phyloP scores from a whole-genome alignment of 2,888 invertebrate genomes.

The Phanerotoma sp. region DNA sequence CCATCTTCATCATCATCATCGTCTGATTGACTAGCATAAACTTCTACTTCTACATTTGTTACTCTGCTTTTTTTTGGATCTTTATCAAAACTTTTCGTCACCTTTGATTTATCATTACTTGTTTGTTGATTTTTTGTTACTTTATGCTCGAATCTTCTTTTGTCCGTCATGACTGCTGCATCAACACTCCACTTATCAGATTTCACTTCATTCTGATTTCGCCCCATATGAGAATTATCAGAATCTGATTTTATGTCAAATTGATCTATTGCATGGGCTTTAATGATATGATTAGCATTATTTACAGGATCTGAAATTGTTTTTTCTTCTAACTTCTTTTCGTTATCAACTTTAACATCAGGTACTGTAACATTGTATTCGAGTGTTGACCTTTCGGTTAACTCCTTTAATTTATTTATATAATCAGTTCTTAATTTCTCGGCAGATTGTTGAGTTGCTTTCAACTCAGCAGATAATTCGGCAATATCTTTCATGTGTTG shows the following conservation, averaged over 20 bases:
- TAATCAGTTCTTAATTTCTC: constrained; percentile 45
- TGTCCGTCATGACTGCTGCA: no score
- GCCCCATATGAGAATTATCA: not conserved
- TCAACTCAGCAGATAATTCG: constrained; percentile 45
- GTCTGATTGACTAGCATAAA: constrained; percentile 31
- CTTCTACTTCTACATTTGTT: constrained; percentile 6
- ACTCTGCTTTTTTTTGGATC: no score
- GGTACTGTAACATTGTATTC: not conserved
- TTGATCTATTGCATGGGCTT: no score
- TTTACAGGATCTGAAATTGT: no score
- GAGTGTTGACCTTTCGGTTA: constrained; percentile 36
- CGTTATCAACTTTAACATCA: not conserved
- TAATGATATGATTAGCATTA: no score
- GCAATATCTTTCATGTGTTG: constrained; percentile 50
- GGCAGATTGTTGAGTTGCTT: constrained; percentile 44
- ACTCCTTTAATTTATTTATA: constrained; percentile 44
- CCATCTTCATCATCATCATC: constrained; percentile 2
- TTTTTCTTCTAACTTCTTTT: not conserved
- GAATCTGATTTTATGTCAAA: no score
- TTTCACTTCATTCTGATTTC: not conserved
- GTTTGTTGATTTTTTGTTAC: no score
- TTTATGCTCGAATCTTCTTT: no score
- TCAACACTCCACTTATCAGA: not conserved
- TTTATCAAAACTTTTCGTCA: no score
- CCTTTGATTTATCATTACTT: no score